These are phyloP conservation scores for Coracias cyanogaster DNA, from an alignment of 2,797 vertebrate genomes.

Conservation along the genomic window DNA sequence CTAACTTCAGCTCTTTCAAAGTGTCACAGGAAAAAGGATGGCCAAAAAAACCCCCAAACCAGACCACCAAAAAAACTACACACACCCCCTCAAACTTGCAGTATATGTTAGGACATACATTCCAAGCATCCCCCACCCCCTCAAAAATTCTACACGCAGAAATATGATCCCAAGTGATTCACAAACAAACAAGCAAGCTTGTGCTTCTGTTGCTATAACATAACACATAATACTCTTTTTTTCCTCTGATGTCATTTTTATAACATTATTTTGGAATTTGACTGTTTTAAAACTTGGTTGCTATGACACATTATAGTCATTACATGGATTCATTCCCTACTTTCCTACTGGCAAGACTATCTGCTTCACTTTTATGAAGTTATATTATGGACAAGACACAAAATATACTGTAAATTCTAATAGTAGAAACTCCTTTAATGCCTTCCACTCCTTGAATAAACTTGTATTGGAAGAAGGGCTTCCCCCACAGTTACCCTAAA, in stretches of 20 bases:
- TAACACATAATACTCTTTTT: background rate
- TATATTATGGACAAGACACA: slow-evolving; percentile 10
- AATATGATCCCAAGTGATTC: background rate
- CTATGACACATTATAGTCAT: background rate
- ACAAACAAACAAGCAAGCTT: background rate
- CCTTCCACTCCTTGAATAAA: background rate
- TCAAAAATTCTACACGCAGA: background rate
- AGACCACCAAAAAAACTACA: background rate
- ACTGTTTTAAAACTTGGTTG: slow-evolving; percentile 55
- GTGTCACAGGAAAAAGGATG: background rate
- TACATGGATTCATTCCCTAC: slow-evolving; percentile 20
- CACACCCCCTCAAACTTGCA: rapidly evolving
- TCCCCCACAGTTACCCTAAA: background rate
- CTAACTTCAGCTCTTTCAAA: background rate
- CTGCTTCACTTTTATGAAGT: slow-evolving; percentile 37
- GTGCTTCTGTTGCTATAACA: slow-evolving; percentile 26
- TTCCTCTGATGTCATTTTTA: slow-evolving; percentile 25
- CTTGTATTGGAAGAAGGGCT: background rate
- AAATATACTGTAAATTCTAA: slow-evolving; percentile 10
- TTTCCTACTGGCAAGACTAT: slow-evolving; percentile 42
- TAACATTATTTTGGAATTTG: slow-evolving; percentile 38
- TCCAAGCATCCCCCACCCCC: background rate
- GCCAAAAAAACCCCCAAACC: background rate
- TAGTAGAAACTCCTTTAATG: slow-evolving; percentile 1
- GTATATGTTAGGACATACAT: background rate